These are phyloP conservation scores for Eupithecia subumbrata DNA, from an alignment of 2,888 invertebrate species.

Conservation along the genomic window DNA sequence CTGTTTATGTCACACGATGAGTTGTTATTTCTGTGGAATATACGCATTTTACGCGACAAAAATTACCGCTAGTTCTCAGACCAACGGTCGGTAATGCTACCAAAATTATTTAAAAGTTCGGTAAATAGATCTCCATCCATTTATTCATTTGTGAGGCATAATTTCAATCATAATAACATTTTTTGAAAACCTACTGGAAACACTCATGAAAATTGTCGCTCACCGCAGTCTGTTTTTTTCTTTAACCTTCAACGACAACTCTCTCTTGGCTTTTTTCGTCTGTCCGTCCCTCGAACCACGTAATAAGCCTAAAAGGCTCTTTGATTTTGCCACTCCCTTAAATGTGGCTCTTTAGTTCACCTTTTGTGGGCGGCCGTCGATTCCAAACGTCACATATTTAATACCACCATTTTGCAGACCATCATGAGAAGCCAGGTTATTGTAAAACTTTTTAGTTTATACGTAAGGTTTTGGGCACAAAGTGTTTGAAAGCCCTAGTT, in stretches of 20 bases:
- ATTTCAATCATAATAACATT: neutral
- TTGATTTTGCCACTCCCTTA: slow-evolving; percentile 68
- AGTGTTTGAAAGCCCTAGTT: neutral
- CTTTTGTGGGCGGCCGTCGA: slow-evolving; percentile 66
- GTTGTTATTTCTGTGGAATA: neutral
- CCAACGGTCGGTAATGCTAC: neutral
- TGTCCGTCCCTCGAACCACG: slow-evolving; percentile 52
- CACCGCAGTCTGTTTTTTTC: neutral
- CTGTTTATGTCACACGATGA: neutral
- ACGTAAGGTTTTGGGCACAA: neutral
- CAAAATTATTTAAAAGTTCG: neutral
- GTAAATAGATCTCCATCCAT: neutral
- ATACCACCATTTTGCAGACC: slow-evolving; percentile 35
- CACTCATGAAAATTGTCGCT: neutral
- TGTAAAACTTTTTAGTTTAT: neutral
- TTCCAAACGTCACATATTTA: slow-evolving; percentile 58
- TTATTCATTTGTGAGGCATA: neutral
- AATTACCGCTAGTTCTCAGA: too few relatives aligned
- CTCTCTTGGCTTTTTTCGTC: slow-evolving; percentile 22
- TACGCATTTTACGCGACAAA: too few relatives aligned
- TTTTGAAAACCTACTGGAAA: neutral
- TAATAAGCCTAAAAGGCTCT: slow-evolving; percentile 78
- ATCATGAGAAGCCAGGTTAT: neutral
- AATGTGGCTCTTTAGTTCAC: slow-evolving; percentile 68
- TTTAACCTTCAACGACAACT: slow-evolving; percentile 8